Conservation (phyloP, 1,140 invertebrate genomes). For the Philopotamus ludificatus region DNA sequence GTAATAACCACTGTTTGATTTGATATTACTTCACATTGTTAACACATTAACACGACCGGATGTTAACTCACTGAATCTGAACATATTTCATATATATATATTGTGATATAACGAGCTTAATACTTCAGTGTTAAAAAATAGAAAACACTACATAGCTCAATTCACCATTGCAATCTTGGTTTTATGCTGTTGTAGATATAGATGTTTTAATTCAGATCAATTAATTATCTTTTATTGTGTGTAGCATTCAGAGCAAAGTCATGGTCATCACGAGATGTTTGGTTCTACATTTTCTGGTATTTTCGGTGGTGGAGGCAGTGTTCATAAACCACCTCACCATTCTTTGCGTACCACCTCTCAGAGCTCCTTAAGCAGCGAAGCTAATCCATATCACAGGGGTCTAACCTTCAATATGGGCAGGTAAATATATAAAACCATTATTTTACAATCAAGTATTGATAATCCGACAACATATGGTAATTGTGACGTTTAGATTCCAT, state of each 20-base stretch:
- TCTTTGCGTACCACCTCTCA: slow-evolving; percentile 44
- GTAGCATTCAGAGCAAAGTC: slow-evolving; percentile 39
- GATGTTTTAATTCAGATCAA: no score
- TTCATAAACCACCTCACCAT: slow-evolving; percentile 46
- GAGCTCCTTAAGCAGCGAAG: slow-evolving; percentile 40
- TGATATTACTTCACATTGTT: no score
- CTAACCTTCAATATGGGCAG: slow-evolving; percentile 39
- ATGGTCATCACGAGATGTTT: slow-evolving; percentile 49
- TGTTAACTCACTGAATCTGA: no score
- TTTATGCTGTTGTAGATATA: no score
- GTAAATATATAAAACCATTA: slow-evolving; percentile 16
- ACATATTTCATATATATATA: no score
- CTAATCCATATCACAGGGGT: slow-evolving; percentile 39
- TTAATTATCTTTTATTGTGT: no score
- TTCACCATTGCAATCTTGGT: no score
- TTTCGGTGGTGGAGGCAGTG: slow-evolving; percentile 46
- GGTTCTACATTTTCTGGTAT: slow-evolving; percentile 54
- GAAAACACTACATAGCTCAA: no score
- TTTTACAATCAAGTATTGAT: neutral
- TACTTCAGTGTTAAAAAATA: no score
- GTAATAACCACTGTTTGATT: no score
- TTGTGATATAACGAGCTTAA: no score
- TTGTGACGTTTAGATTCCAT: slow-evolving; percentile 47
- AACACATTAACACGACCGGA: no score
- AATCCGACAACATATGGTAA: neutral